These are phyloP conservation scores for Cygnus atratus DNA, from an alignment of 2,113 vertebrate species.

Conservation along the genomic window DNA sequence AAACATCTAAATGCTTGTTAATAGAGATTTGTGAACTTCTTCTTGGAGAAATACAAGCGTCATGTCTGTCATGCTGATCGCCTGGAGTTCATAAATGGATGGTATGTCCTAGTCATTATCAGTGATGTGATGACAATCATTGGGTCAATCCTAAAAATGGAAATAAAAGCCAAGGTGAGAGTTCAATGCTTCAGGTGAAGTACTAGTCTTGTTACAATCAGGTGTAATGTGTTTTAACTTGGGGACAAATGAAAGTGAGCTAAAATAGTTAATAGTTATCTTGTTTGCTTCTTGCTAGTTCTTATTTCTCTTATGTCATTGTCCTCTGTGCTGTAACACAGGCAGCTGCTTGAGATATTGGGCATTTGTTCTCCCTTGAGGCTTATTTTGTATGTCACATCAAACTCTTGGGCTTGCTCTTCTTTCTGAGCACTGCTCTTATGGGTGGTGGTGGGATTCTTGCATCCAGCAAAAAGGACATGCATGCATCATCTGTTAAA, in stretches of 20 bases:
- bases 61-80: slow-evolving; percentile 82
- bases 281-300: background rate
- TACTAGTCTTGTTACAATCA: background rate
- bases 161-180: slow-evolving; percentile 95
- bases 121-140: slow-evolving; percentile 91
- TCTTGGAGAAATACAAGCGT: slow-evolving; percentile 83
- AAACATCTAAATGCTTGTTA: slow-evolving; percentile 45
- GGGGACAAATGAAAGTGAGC: background rate
- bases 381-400: too few relatives aligned
- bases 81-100: slow-evolving; percentile 91
- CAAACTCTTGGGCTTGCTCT: background rate
- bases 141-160: slow-evolving; percentile 95
- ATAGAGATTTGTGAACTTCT: slow-evolving; percentile 89
- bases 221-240: background rate
- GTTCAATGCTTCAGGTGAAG: background rate
- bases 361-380: background rate
- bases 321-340: background rate
- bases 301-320: background rate
- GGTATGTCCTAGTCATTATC: slow-evolving; percentile 92
- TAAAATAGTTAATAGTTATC: background rate
- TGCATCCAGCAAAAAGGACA: background rate
- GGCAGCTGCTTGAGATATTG: background rate
- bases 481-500: background rate
- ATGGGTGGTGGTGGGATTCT: background rate
- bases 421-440: background rate